These are phyloP conservation scores for Anthoptus insignis DNA, from an alignment of 2,888 invertebrate species.

Conservation along the genomic window DNA sequence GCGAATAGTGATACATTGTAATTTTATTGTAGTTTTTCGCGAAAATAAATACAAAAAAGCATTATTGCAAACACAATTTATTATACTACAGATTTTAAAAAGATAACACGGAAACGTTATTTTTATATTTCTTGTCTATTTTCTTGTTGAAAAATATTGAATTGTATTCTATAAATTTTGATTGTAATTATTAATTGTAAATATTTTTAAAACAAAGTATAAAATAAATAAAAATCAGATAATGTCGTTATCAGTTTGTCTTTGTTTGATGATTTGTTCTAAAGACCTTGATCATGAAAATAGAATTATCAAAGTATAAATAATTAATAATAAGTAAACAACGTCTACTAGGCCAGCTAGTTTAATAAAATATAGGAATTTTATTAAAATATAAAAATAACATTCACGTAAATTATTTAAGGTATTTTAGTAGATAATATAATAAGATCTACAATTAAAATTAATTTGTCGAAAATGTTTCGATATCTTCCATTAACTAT, in stretches of 20 bases:
- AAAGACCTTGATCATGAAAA: too few species aligned
- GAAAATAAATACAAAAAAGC: neutral
- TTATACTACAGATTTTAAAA: too few species aligned
- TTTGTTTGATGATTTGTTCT: too few species aligned
- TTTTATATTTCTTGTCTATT: too few species aligned
- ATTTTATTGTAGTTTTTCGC: neutral
- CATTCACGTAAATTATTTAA: neutral
- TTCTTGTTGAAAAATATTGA: too few species aligned
- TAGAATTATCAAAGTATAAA: too few species aligned
- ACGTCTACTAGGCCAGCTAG: neutral
- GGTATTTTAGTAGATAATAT: conserved; percentile 12
- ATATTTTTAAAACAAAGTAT: too few species aligned
- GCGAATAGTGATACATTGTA: neutral
- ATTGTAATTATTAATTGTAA: too few species aligned
- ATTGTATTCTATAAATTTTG: too few species aligned
- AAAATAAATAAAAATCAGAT: too few species aligned
- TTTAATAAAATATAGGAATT: neutral
- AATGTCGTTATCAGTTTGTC: too few species aligned
- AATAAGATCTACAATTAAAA: conserved; percentile 43
- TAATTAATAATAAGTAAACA: neutral
- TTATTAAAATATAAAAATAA: conserved; percentile 14
- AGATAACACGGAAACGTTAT: too few species aligned
- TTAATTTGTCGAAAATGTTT: conserved; percentile 54
- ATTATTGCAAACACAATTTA: conserved; percentile 20
- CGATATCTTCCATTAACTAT: conserved; percentile 66